phyloP scores from a whole-genome alignment of 2,797 vertebrate genomes.

The Limnodromus scolopaceus region DNA sequence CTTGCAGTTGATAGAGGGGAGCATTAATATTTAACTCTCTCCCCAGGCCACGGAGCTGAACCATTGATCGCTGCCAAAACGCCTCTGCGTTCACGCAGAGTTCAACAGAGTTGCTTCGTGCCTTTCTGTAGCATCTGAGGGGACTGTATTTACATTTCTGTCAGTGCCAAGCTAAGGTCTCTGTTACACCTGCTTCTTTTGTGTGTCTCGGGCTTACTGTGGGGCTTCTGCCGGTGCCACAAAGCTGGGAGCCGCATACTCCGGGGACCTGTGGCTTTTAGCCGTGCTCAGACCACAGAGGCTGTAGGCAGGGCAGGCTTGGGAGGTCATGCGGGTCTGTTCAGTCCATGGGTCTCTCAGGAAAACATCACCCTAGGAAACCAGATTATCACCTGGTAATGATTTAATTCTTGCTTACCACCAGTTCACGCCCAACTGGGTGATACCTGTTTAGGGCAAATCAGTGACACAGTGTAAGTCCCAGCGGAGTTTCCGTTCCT shows the following conservation, averaged over 20 bases:
- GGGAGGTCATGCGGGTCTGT: not conserved
- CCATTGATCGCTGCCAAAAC: not conserved
- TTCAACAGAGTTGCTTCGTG: not conserved
- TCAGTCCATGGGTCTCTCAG: not conserved
- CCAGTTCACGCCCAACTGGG: not conserved
- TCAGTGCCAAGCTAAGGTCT: not conserved
- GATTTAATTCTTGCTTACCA: not conserved
- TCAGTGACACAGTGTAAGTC: not conserved
- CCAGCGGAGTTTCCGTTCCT: not conserved
- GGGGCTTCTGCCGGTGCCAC: not conserved
- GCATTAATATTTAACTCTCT: constrained; percentile 38
- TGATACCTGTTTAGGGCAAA: not conserved
- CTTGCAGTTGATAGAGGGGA: not conserved
- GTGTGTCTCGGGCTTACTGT: not conserved
- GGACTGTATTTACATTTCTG: not conserved
- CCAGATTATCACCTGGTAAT: not conserved
- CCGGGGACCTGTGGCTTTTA: not conserved
- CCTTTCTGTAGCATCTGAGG: not conserved
- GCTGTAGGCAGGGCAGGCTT: not conserved
- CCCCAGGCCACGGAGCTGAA: not conserved
- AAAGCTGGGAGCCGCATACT: not conserved
- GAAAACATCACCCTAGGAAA: not conserved
- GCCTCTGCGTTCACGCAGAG: not conserved
- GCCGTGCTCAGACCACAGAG: rapidly evolving
- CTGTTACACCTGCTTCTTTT: not conserved